These are phyloP conservation scores for Ostrea edulis DNA, from an alignment of 1,140 invertebrate species.

Conservation along the genomic window DNA sequence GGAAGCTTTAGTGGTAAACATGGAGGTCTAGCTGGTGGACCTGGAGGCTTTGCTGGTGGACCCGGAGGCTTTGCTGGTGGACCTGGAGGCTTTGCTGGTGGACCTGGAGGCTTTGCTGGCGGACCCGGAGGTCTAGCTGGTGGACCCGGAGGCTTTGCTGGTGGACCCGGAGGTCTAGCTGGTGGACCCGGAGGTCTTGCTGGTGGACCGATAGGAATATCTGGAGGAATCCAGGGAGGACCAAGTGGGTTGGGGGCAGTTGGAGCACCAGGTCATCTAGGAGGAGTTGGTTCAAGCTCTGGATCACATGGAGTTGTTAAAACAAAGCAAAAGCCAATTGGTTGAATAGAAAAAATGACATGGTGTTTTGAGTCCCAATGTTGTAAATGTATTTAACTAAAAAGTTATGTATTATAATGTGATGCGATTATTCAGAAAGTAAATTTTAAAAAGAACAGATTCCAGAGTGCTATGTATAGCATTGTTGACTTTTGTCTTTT, in stretches of 20 bases:
- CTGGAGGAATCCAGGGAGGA: background rate
- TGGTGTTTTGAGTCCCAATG: background rate
- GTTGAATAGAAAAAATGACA: background rate
- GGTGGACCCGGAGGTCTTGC: background rate
- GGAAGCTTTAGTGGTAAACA: background rate
- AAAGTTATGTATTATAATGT: too few species aligned
- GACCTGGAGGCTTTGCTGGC: background rate
- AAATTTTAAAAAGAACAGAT: too few species aligned
- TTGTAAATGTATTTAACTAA: background rate
- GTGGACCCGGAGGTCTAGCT: background rate
- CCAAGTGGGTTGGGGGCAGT: background rate
- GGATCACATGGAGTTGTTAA: background rate
- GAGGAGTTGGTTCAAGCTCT: background rate
- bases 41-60: background rate
- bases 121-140: background rate
- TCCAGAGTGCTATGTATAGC: too few species aligned
- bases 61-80: background rate
- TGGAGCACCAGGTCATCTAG: background rate
- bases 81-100: background rate
- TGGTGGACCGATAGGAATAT: background rate
- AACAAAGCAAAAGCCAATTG: background rate
- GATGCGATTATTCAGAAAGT: too few species aligned
- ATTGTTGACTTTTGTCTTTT: too few species aligned
- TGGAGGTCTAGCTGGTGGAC: background rate
- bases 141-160: background rate